A percentile compares a stretch with the other conserved stretches of the same genome.
phyloP scores from a whole-genome alignment of 2,797 vertebrate genomes.

The Melanotaenia trifasciata region DNA sequence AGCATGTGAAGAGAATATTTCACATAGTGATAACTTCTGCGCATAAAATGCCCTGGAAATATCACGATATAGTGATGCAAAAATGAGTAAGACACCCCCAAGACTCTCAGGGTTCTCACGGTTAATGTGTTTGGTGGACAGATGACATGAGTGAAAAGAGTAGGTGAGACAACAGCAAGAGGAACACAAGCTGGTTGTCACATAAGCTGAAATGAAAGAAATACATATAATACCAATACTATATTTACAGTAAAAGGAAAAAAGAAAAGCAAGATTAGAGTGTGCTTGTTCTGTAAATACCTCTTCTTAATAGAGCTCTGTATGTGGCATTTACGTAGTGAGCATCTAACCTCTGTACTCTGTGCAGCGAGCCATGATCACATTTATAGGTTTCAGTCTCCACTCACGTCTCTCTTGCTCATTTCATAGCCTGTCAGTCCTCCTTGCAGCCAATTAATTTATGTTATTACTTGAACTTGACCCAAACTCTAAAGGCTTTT shows the following conservation, averaged over 20 bases:
- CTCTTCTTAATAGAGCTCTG: neutral
- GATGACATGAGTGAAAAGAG: no score
- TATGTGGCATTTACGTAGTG: neutral
- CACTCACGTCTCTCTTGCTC: slow-evolving; percentile 28
- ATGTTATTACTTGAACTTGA: slow-evolving; percentile 51
- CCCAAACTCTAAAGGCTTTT: slow-evolving; percentile 41
- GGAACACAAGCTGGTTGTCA: no score
- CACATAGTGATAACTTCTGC: neutral
- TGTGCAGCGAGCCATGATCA: slow-evolving; percentile 16
- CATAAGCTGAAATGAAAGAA: no score
- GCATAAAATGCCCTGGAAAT: neutral
- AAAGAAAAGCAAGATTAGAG: neutral
- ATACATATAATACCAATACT: neutral
- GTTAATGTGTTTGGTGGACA: no score
- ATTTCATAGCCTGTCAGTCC: slow-evolving; percentile 39
- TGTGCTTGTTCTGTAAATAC: neutral
- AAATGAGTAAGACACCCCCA: no score
- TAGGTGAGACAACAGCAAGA: no score
- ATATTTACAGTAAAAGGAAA: neutral
- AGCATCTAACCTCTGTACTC: neutral
- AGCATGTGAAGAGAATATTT: neutral
- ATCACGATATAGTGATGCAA: no score
- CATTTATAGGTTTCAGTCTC: slow-evolving; percentile 35
- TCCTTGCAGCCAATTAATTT: slow-evolving; percentile 32
- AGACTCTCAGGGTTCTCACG: no score